Conservation (phyloP, 2,113 vertebrate genomes). For the Leiothrix lutea region DNA sequence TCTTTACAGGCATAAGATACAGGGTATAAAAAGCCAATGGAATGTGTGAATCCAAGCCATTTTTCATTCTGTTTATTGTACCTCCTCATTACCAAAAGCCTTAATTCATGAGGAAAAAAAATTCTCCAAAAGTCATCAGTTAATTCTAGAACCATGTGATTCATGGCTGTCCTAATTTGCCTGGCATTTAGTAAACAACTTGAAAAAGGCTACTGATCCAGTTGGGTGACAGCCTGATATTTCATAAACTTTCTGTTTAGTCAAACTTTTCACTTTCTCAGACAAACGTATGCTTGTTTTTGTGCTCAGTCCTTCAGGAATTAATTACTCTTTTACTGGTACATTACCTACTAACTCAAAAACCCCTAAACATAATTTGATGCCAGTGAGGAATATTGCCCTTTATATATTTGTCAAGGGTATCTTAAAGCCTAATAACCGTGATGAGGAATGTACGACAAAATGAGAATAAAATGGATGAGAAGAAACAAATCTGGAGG, state of each 20-base stretch:
- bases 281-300: not conserved
- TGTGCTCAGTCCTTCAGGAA: slow-evolving; percentile 2
- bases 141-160: slow-evolving; percentile 9
- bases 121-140: not conserved
- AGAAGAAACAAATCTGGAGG: not conserved
- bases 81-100: not conserved
- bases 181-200: slow-evolving; percentile 8
- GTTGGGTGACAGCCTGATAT: not conserved
- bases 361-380: not conserved
- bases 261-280: slow-evolving; percentile 26
- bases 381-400: not conserved
- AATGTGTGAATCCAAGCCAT: not conserved
- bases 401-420: slow-evolving; percentile 30
- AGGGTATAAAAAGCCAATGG: not conserved
- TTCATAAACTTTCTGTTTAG: not conserved
- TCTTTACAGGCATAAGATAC: not conserved
- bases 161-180: not conserved
- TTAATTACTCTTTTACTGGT: slow-evolving; percentile 28
- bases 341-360: slow-evolving; percentile 30
- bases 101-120: not conserved
- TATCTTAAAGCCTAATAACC: slow-evolving; percentile 34
- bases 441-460: not conserved
- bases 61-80: not conserved
- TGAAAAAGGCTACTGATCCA: not conserved
- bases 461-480: slow-evolving; percentile 12